Evolutionary conservation across 2,797 vertebrate species (phyloP).

Genomic region (Pangasius krempfi): DNA sequence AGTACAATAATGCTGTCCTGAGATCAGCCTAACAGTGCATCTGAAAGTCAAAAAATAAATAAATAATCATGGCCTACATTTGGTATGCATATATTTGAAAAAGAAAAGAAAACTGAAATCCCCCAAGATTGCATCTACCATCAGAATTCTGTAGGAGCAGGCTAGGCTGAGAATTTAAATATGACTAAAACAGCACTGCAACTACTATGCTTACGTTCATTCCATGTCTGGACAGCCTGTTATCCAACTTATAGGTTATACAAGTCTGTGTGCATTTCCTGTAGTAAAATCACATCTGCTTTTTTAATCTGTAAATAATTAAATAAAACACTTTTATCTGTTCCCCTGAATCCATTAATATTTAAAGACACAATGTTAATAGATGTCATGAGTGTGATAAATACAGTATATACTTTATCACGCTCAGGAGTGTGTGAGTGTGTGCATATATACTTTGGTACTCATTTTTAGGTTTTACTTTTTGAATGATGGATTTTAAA

Average conservation of each 20-base stretch:
- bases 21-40: neutral
- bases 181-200: neutral
- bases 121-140: neutral
- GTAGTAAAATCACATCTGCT: neutral
- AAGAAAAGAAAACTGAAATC: neutral
- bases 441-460: neutral
- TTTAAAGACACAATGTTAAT: neutral
- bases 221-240: neutral
- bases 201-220: neutral
- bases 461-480: neutral
- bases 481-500: neutral
- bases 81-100: neutral
- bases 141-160: neutral
- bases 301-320: neutral
- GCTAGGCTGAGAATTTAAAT: neutral
- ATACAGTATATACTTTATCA: neutral
- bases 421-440: neutral
- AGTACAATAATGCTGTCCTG: neutral
- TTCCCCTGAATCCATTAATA: neutral
- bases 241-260: neutral
- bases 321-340: neutral
- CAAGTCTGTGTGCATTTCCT: neutral
- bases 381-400: neutral
- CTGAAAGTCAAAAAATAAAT: neutral
- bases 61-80: neutral